A percentile compares a stretch with the other conserved stretches of the same genome.
These are phyloP conservation scores for Corvus hawaiiensis DNA, from an alignment of 2,113 vertebrate genomes.

Conservation along the genomic window DNA sequence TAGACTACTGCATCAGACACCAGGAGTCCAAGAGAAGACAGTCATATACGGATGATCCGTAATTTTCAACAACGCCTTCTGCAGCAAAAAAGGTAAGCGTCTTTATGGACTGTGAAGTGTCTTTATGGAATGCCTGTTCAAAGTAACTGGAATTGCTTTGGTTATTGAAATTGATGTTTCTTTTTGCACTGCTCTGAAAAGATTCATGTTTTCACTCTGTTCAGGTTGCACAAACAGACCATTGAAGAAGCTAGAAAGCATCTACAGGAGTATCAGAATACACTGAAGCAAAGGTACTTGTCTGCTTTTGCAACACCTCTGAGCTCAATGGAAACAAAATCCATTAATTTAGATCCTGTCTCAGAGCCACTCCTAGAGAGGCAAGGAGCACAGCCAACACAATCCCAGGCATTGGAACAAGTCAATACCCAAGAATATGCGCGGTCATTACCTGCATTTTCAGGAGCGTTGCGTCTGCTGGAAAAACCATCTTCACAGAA, in stretches of 20 bases:
- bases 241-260: constrained; percentile 76
- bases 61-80: constrained; percentile 82
- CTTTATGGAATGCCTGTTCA: background rate
- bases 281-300: constrained; percentile 69
- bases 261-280: constrained; percentile 83
- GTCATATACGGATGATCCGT: constrained; percentile 65
- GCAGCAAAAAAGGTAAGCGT: constrained; percentile 80
- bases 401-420: background rate
- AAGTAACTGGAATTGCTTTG: background rate
- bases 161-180: background rate
- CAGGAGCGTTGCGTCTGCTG: background rate
- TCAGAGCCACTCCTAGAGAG: background rate
- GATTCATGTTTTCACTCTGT: background rate
- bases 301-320: background rate
- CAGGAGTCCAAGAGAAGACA: constrained; percentile 42
- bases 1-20: constrained; percentile 10
- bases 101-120: background rate
- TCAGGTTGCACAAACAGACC: constrained; percentile 80
- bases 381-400: background rate
- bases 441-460: fast-evolving
- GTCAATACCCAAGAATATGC: background rate
- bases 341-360: background rate
- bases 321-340: background rate
- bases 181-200: background rate
- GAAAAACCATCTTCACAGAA: background rate